These are phyloP conservation scores for Otolemur garnettii DNA, from an alignment of 2,113 vertebrate genomes.

Conservation along the genomic window DNA sequence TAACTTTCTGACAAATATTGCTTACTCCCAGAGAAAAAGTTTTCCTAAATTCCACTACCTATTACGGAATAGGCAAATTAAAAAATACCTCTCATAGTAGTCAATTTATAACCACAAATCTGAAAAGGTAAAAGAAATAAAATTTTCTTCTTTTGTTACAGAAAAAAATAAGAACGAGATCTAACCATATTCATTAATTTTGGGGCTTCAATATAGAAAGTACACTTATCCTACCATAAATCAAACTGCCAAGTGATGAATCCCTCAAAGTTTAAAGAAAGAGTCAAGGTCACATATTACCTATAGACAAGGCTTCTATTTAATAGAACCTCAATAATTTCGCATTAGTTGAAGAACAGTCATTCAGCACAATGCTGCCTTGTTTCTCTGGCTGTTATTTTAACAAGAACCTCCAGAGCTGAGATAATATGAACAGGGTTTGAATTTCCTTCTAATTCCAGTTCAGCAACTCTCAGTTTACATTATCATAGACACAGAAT, in stretches of 20 bases:
- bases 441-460: conserved; percentile 54
- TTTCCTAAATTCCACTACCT: not conserved
- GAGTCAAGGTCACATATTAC: not conserved
- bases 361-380: not conserved
- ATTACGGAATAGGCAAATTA: not conserved
- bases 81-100: conserved; percentile 11
- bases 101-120: conserved; percentile 9
- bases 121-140: conserved; percentile 15
- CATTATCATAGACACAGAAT: not conserved
- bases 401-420: not conserved
- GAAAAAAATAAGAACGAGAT: conserved; percentile 31
- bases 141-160: not conserved
- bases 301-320: not conserved
- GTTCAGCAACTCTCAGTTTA: not conserved
- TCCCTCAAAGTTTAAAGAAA: not conserved
- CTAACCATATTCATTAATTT: not conserved
- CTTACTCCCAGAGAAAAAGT: not conserved
- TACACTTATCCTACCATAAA: not conserved
- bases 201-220: not conserved
- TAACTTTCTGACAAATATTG: not conserved
- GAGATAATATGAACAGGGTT: not conserved
- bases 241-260: not conserved
- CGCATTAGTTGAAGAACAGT: not conserved
- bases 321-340: not conserved
- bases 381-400: not conserved